Evolutionary conservation across 1,140 invertebrate species (phyloP).

Genomic region (Drosophila nebulosa): DNA sequence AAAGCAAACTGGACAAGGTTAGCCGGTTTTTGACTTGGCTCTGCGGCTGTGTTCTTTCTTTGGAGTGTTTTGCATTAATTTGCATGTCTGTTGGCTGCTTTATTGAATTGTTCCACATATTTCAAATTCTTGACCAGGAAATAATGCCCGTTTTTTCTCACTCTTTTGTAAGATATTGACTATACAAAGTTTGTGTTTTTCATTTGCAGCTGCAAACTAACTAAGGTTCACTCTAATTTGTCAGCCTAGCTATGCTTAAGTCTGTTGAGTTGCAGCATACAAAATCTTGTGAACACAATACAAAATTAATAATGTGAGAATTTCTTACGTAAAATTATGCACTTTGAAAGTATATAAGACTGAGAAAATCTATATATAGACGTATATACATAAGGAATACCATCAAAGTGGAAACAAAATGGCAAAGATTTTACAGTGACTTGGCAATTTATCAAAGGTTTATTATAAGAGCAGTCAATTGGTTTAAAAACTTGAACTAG

Average conservation of each 20-base stretch:
- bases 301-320: conserved; percentile 72
- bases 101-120: conserved; percentile 74
- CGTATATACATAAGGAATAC: not conserved
- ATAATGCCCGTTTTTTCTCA: conserved; percentile 15
- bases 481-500: conserved; percentile 25
- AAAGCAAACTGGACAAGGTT: conserved; percentile 67
- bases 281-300: conserved; percentile 62
- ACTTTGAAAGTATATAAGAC: not conserved
- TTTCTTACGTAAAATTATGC: conserved; percentile 62
- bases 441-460: conserved; percentile 34
- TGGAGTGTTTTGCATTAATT: conserved; percentile 16
- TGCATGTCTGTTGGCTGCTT: conserved; percentile 40
- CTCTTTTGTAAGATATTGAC: conserved; percentile 41
- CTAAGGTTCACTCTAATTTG: conserved; percentile 40
- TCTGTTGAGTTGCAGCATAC: conserved; percentile 38
- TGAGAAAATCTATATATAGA: not conserved
- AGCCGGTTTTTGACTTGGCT: conserved; percentile 52
- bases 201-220: conserved; percentile 61
- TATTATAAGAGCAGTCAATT: not conserved
- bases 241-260: conserved; percentile 18
- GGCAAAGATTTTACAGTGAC: conserved; percentile 5
- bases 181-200: conserved; percentile 38
- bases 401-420: conserved; percentile 2
- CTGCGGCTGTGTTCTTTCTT: conserved; percentile 16
- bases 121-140: conserved; percentile 71